Evolutionary conservation across 2,113 vertebrate genomes (phyloP), one percentile per base, ranked within the genome.

Genomic region (Mus spicilegus): DNA sequence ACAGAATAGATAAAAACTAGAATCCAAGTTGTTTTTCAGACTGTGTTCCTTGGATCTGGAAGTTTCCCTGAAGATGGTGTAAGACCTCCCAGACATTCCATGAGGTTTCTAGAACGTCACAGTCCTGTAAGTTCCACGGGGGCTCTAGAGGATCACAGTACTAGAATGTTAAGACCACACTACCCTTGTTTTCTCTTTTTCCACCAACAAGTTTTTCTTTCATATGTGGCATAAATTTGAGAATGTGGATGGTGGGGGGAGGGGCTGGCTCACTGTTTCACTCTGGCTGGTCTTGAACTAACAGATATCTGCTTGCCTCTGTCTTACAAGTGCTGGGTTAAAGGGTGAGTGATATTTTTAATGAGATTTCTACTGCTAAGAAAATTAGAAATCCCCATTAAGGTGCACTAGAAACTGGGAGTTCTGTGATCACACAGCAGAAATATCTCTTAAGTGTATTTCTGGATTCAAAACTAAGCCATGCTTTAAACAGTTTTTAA

Each of bases 381-480:
- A 87, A 87, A 95, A 89, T 19, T 90, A 89, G 42, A 80, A 95
- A 90, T 80, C 58, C 54, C 72, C 75, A 39, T 80, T 65, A 67
- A 89, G 80, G 14, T 84, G 49, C 39, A 73, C 78, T 89, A 56
- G 42, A 56, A 94, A 63, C 12, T 49, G 61, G 65, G 58, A 82
- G 72, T 88, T 92, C 58, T 56, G 30, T 61, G 70, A 92, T 89
- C 84, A 70, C 33, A 36, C 28, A 67, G 30, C 63, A 89, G 14
- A 96, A 6, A 19, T 70, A 42, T 36, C 51, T 70, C 11, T 84
- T 89, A 80, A 81, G 49, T 80, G 22, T 56, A 65, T 67, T 75
- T 90, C 30, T 56, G 39, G 77, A 11, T 65, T 97, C 61, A 94
- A 93, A 94, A 72, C 58, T 36, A 95, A 88, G 67, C 42, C 88